Base-by-base conservation (phyloP, 1,140 invertebrate genomes). In the Brachionus koreanus region DNA sequence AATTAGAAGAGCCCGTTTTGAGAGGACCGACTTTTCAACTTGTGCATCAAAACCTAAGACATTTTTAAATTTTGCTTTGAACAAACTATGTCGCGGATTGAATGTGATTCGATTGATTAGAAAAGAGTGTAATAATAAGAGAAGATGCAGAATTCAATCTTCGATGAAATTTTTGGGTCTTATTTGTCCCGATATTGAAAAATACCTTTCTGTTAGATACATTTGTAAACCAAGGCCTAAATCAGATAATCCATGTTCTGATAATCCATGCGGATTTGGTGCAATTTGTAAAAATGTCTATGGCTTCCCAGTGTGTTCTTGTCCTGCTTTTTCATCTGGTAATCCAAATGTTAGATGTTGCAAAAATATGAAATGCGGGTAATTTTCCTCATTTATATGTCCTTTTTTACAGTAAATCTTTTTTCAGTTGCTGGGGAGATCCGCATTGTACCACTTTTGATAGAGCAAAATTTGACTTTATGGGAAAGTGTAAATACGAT, bases 401-500 rank as follows among this genome's bases (percentile, higher is more conserved):
- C n/a, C 16, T 43, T 19, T 57, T n/a, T 43, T 49, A 13, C 0
- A 57, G n/a, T n/a, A 76, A 46, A 76, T n/a, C 49, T n/a, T 42
- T 69, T 42, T 46, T 10, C 23, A 61, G 76, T 5, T 79, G 76
- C 13, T 57, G 49, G 49, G 76, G 76, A 10, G 76, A 79, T 79
- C 76, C 76, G 12, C 76, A 79, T 65, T 79, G 76, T 12, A 39
- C 61, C 10, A 65, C 49, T 42, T 79, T 79, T 61, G 76, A 79
- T 61, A 39, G 35, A 29, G 35, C 33, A 3, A 37, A 57, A 19
- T 79, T 61, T 43, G 49, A 57, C 42, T 79, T 79, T 43, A 57
- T 79, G 46, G 76, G 76, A 42, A 35, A 35, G 29, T 79, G 76
- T 19, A 79, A 79, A 65, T 79, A 79, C 33, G 76, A 79, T 43